phyloP scores from a whole-genome alignment of 2,113 vertebrate species.

The Trachemys scripta region DNA sequence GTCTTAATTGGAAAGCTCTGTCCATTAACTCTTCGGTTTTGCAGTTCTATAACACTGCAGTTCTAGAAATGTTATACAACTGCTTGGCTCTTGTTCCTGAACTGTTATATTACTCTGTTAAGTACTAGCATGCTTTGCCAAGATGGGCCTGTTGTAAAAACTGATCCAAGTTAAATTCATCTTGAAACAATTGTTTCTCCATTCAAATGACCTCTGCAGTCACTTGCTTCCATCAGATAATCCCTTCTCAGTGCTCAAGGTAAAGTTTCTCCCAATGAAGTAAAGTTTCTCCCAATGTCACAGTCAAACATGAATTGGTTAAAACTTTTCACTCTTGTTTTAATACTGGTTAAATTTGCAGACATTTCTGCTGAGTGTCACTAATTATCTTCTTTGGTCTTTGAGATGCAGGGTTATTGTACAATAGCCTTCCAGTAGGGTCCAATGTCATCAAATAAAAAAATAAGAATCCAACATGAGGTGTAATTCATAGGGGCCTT shows the following conservation, averaged over 20 bases:
- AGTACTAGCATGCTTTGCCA: not conserved
- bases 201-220: not conserved
- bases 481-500: not conserved
- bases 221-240: not conserved
- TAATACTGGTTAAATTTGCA: constrained; percentile 11
- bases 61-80: not conserved
- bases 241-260: not conserved
- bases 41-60: not conserved
- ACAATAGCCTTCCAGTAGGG: not conserved
- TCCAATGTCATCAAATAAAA: constrained; percentile 31
- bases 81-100: constrained; percentile 4
- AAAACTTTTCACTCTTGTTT: not conserved
- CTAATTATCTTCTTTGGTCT: constrained; percentile 14
- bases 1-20: not conserved
- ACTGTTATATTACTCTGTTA: not conserved
- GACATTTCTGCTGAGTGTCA: not conserved
- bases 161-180: not conserved
- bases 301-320: not conserved
- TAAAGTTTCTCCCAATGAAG: not conserved
- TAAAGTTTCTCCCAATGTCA: constrained; percentile 10
- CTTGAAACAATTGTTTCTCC: not conserved
- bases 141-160: not conserved
- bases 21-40: not conserved
- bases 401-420: constrained; percentile 12
- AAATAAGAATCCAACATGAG: constrained; percentile 6